These are phyloP conservation scores for Cepaea hortensis DNA, from an alignment of 2,888 invertebrate genomes.

Conservation along the genomic window DNA sequence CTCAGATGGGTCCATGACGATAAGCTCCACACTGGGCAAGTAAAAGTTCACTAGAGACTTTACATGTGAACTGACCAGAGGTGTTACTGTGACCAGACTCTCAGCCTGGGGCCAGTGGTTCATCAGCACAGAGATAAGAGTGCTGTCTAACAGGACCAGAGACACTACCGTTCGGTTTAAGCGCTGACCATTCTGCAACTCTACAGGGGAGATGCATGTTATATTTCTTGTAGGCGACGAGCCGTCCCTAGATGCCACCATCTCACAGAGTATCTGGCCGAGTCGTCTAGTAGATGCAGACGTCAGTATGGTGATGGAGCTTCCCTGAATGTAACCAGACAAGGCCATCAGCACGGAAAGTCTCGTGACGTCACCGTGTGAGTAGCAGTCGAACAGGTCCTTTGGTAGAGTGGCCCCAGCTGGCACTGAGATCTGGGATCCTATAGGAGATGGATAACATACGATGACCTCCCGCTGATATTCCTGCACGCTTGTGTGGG, in stretches of 20 bases:
- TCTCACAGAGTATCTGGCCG: background rate
- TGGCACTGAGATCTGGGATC: slow-evolving; percentile 44
- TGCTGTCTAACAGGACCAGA: background rate
- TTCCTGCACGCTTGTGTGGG: background rate
- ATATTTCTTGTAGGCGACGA: background rate
- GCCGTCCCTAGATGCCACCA: background rate
- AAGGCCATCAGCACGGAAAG: background rate
- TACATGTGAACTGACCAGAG: background rate
- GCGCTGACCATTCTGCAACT: background rate
- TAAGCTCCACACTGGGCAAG: background rate
- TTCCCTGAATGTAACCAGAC: background rate
- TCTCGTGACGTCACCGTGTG: slow-evolving; percentile 31
- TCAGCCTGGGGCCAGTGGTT: slow-evolving; percentile 2
- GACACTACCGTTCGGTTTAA: background rate
- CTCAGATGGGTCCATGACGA: background rate
- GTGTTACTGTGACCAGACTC: background rate
- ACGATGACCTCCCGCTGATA: background rate
- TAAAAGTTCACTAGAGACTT: background rate
- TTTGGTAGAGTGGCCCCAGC: slow-evolving; percentile 4
- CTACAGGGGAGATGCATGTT: background rate
- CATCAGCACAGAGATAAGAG: slow-evolving; percentile 18
- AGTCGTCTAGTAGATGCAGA: background rate
- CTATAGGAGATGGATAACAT: slow-evolving; percentile 45
- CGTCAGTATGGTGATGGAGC: background rate
- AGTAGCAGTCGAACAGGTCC: slow-evolving; percentile 31